Conservation (phyloP, 2,797 vertebrate species). For the Malacoraja senta region DNA sequence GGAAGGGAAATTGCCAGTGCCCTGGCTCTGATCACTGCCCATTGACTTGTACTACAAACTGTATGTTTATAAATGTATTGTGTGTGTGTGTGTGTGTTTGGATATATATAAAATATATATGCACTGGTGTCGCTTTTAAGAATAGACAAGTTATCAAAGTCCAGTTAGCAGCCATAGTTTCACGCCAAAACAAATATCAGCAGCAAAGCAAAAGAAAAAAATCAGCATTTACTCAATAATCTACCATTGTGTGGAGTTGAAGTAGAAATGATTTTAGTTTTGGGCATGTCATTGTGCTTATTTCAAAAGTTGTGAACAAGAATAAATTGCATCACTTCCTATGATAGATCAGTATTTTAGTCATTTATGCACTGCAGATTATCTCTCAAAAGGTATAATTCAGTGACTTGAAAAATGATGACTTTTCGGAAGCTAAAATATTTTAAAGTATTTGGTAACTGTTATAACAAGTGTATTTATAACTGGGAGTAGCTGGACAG, state of each 20-base stretch:
- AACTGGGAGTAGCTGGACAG: not conserved
- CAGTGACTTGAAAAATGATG: not conserved
- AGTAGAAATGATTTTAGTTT: not conserved
- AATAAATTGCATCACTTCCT: not conserved
- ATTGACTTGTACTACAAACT: not conserved
- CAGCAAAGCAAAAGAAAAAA: not conserved
- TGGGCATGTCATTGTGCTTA: not conserved
- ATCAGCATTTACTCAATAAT: not conserved
- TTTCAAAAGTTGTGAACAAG: conserved; percentile 3
- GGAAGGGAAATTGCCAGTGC: not conserved
- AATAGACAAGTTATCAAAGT: not conserved
- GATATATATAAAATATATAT: not conserved
- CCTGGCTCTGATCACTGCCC: not conserved
- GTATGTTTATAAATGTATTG: not conserved
- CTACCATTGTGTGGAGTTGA: not conserved
- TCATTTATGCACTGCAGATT: not conserved
- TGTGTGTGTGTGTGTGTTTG: not conserved
- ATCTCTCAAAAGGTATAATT: not conserved
- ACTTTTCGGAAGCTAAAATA: not conserved
- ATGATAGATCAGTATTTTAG: not conserved
- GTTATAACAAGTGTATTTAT: not conserved
- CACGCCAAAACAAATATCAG: not conserved
- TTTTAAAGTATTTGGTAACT: not conserved
- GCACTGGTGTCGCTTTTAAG: not conserved
- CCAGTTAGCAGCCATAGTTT: not conserved